Base-by-base conservation (phyloP, 92 coral and sea anemone genomes). In the Actinernus sp. region DNA sequence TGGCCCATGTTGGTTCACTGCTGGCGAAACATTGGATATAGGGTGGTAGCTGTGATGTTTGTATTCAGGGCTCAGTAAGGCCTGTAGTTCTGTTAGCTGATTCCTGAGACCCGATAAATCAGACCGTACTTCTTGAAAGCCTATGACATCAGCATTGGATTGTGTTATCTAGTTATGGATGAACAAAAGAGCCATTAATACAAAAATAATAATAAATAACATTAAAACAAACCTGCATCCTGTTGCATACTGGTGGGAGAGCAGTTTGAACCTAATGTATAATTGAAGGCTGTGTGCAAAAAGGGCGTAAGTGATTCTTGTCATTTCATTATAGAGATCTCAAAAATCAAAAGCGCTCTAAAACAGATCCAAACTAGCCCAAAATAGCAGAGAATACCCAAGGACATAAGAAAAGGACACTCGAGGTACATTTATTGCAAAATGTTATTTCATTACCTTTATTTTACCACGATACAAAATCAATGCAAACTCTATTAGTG, bases 111-210 rank as follows among this genome's bases (percentile, higher is more conserved):
- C 97, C 21, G 58, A 54, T 25, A 46, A 46, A 76, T 95, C 97
- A 13, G 83, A 59, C 14, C 99, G 86, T 34, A 91, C 96, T 58
- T 95, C 99, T 87, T 95, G 97, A 51, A 95, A 95, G 52, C 97
- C 97, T 40, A 95, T 83, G 31, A 95, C 83, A 73, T 91, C 99
- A 50, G 97, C 89, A 38, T 80, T 70, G 31, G 79, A 70, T 53
- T 79, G 58, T 17, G 58, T 69, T 22, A 95, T 91, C 97, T 95
- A 65, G 3, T 55, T n/a, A n/a, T n/a, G n/a, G n/a, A n/a, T n/a
- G n/a, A n/a, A n/a, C 30, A 12, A 23, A 24, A 45, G 14, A 58
- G 18, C 23, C 48, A 31, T 32, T 17, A 22, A 29, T 33, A 3
- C 3, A 61, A 37, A 51, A 51, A 51, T 8, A 51, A 26, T 12